Evolutionary conservation across 2,797 vertebrate species (phyloP), one percentile per base, ranked within the genome.

Genomic region (Malacoctenus gilli): DNA sequence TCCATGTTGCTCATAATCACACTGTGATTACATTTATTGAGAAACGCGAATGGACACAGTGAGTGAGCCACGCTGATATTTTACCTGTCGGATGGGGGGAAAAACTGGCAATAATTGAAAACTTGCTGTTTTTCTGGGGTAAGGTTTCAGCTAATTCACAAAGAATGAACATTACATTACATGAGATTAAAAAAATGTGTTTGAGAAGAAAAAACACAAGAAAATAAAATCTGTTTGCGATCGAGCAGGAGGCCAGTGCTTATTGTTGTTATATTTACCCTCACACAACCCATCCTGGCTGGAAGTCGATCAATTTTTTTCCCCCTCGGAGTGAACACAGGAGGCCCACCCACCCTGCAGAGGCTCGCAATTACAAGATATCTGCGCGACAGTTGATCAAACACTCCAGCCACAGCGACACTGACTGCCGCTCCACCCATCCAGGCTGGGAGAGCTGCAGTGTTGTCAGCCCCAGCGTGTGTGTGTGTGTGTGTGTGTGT

Each of bases 401-500:
- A 77, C 12, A 10, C 37, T 56, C 23, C 10, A 65, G 63, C 68
- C 75, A 35, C 57, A 60, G 49, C 51, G 54, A 61, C 43, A 44
- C 30, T 32, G 61, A 66, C 46, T 72, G 51, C 64, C 16, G 63
- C 63, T 84, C 71, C 69, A 60, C 61, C 71, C 59, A 54, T 77
- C 61, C 78, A 47, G 46, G 16, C 55, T 64, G 54, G 32, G 34
- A 57, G 23, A 37, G 60, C 58, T 46, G 66, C 59, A 54, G 59
- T 19, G 11, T 59, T 52, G 57, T 70, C 35, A 31, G 43, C 21
- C 25, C 11, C 18, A 12, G 14, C 20, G 46, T 42, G 64, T 56
- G 58, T 66, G 43, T 47, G 65, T 56, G 46, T 53, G 59, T 58
- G 56, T 41, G 46, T 42, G 63, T 60, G 56, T 66, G 56, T 34